Evolutionary conservation across 2,888 invertebrate species (phyloP).

Genomic region (Napeogenes inachia): DNA sequence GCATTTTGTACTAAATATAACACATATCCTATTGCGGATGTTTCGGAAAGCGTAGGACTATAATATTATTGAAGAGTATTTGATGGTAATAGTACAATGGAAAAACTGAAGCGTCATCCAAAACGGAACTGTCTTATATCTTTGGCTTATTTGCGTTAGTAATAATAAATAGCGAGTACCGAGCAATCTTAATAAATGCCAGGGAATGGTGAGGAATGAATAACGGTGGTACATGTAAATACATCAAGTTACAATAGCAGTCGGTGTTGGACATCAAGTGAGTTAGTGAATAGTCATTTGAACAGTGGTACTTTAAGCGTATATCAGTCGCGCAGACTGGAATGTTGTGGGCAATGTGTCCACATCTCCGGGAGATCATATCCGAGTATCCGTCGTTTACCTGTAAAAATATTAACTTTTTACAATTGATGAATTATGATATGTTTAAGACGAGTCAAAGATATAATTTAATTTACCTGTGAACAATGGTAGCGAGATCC

Average conservation of each 20-base stretch:
- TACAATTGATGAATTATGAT: background rate
- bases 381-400: constrained; percentile 21
- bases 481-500: constrained; percentile 86
- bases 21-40: constrained; percentile 20
- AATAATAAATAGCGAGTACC: constrained; percentile 21
- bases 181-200: constrained; percentile 7
- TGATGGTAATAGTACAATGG: constrained; percentile 31
- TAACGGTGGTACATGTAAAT: constrained; percentile 1
- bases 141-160: constrained; percentile 34
- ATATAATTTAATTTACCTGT: constrained; percentile 65
- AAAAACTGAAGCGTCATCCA: constrained; percentile 21
- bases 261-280: background rate
- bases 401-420: constrained; percentile 22
- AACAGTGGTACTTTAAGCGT: constrained; percentile 5
- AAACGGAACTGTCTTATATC: constrained; percentile 26
- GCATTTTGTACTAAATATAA: constrained; percentile 32
- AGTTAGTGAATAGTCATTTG: background rate
- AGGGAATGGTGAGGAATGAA: background rate
- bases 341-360: background rate
- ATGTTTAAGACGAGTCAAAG: no score
- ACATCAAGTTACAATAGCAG: background rate
- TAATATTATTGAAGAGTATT: constrained; percentile 33
- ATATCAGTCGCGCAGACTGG: background rate
- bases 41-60: constrained; percentile 25
- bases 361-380: constrained; percentile 3